Base-by-base conservation (phyloP, 1,140 invertebrate genomes). In the Teleogryllus occipitalis region DNA sequence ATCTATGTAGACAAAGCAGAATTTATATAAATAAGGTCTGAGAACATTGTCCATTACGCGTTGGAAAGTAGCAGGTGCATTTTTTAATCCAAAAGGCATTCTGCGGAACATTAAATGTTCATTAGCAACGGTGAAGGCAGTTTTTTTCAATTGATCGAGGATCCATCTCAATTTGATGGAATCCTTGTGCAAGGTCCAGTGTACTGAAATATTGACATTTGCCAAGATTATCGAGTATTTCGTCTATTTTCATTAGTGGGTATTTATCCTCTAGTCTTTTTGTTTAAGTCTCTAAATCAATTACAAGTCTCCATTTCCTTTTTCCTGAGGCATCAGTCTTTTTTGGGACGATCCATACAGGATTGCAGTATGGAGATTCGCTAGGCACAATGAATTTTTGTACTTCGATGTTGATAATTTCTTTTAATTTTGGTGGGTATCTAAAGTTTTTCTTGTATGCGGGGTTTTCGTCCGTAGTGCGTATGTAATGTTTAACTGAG, bases 111-210 rank as follows among this genome's bases (percentile, higher is more conserved):
- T 27, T 18, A 78, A 81, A 47, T 47, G 75, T 10, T 75, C 75
- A 49, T 76, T 47, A 10, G 0, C 18, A 8, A 54, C 65, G 14
- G n/a, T 12, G 8, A 86, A 85, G 1, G 83, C 84, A 0, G 86
- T 86, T 80, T 86, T n/a, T 87, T 3, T 81, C 74, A 22, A 65
- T 82, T 79, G 82, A 81, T 0, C 78, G 48, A 65, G 78, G 72
- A 7, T 83, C 82, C 0, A 87, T 75, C 8, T 80, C 77, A n/a
- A 88, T 81, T 80, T 89, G 86, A 83, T 83, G 85, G 80, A 85
- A 88, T 0, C 87, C 87, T 65, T 65, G 7, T 65, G 54, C 54
- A 14, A 65, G 18, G 54, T 65, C 18, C 10, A 65, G 7, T 10
- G 54, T 3, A 7, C 54, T 65, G 18, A 65, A 65, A 65, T 65